Conservation (phyloP, 1,140 invertebrate species). For the Drosophila chauvacae region DNA sequence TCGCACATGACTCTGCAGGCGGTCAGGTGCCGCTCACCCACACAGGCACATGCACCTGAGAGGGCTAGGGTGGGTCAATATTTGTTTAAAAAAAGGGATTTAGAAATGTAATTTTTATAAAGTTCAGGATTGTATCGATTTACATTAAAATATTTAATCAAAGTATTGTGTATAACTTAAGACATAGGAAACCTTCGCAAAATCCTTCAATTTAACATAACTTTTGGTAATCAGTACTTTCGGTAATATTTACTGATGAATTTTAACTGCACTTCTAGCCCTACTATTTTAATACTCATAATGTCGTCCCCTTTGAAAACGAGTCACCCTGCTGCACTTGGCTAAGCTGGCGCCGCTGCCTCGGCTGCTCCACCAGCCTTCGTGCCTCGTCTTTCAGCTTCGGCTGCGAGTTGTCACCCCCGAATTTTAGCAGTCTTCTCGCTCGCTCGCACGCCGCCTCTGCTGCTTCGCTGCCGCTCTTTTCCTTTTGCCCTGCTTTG, state of each 20-base stretch:
- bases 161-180: background rate
- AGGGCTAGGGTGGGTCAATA: constrained; percentile 15
- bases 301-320: background rate
- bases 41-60: constrained; percentile 21
- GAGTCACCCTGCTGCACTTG: constrained; percentile 26
- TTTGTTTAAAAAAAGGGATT: background rate
- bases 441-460: constrained; percentile 29
- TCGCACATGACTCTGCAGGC: constrained; percentile 77
- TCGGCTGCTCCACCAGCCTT: constrained; percentile 23
- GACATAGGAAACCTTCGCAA: background rate
- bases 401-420: constrained; percentile 67
- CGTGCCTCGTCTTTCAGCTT: constrained; percentile 32
- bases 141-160: background rate
- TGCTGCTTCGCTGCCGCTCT: constrained; percentile 46
- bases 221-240: too few species aligned
- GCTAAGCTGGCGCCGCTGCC: constrained; percentile 39
- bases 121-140: background rate
- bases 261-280: too few species aligned
- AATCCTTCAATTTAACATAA: background rate
- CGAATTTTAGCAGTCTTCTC: constrained; percentile 56
- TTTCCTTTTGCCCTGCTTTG: constrained; percentile 79
- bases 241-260: too few species aligned
- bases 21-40: constrained; percentile 79
- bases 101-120: background rate
- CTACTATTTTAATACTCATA: too few species aligned